Base-by-base conservation (phyloP, 2,113 vertebrate species). In the Leptocoma aspasia region DNA sequence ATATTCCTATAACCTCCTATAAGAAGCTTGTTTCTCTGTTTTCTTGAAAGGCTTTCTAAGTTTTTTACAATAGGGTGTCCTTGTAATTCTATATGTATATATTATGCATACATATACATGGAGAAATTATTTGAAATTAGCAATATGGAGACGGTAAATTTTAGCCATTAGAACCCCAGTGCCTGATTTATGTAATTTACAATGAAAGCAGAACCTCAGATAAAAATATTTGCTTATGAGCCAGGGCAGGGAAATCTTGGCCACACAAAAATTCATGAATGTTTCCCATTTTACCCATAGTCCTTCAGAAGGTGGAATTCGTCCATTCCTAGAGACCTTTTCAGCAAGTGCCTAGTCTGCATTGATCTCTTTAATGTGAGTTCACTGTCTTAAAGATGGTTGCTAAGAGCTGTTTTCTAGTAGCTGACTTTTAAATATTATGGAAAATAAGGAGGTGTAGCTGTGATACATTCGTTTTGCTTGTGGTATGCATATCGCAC, bases 321-420 rank as follows among this genome's bases (percentile, higher is more conserved):
- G 9, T 64, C 33, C 42, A 53, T 88, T 86, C 44, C 82, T 81
- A 90, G 76, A 73, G 49, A 81, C 15, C 66, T 94, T 77, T 77
- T 81, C 79, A 92, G 60, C 60, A 88, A 60, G 52, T 90, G 31
- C 52, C 60, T 86, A 77, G 86, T 68, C 64, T 94, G 42, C 71
- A 31, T 2, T 93, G 44, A 53, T 88, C 24, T 92, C 68, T 93
- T 70, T 73, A 86, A 80, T 57, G 23, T 45, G 60, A 91, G 60
- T 83, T 88, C 54, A 27, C 39, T 54, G 63, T 18, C 66, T 88
- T 52, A 70, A 82, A 91, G 66, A 70, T 66, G 0, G 0, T 77
- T 91, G 39, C 78, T 85, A 82, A 82, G 70, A 85, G 68, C 59
- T 70, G 21, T 91, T 72, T 95, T 85, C 63, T 87, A 27, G 47